Evolutionary conservation across 35 echinoderm and acorn worm genomes (phyloP).

Genomic region (Anneissia japonica): DNA sequence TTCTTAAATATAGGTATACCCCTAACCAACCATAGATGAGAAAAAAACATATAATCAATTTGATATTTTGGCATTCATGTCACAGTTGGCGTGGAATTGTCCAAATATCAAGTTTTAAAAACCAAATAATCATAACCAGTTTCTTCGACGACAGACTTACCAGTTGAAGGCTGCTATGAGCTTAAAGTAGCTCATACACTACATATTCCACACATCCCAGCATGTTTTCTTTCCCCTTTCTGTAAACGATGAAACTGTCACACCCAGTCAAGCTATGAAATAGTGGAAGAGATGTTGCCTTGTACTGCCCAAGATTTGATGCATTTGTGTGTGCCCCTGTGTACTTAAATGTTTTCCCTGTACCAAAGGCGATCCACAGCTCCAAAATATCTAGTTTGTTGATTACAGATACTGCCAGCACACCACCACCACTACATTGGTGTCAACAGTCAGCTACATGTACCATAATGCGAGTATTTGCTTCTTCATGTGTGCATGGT

Average conservation of each 20-base stretch:
- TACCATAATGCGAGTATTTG: background rate
- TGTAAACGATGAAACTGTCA: slow-evolving; percentile 31
- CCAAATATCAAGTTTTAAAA: no score
- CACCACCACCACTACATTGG: background rate
- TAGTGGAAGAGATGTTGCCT: background rate
- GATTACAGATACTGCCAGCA: slow-evolving; percentile 8
- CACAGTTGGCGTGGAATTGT: no score
- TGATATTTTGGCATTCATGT: no score
- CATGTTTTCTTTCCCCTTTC: slow-evolving; percentile 37
- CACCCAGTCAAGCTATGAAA: slow-evolving; percentile 46
- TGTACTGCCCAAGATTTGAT: background rate
- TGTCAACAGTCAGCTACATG: background rate
- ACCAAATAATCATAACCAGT: no score
- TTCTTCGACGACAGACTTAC: no score
- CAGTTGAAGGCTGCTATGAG: no score
- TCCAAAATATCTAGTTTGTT: no score
- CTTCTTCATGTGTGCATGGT: slow-evolving; percentile 49
- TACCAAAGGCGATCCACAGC: slow-evolving; percentile 52
- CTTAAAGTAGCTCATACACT: no score
- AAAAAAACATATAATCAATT: no score
- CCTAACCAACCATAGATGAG: no score
- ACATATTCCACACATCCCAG: no score
- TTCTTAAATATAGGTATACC: no score
- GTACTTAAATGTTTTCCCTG: background rate
- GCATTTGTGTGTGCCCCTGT: background rate